Evolutionary conservation across 2,888 invertebrate species (phyloP), one percentile per base, ranked within the genome.

Genomic region (Metallyticus violacea): DNA sequence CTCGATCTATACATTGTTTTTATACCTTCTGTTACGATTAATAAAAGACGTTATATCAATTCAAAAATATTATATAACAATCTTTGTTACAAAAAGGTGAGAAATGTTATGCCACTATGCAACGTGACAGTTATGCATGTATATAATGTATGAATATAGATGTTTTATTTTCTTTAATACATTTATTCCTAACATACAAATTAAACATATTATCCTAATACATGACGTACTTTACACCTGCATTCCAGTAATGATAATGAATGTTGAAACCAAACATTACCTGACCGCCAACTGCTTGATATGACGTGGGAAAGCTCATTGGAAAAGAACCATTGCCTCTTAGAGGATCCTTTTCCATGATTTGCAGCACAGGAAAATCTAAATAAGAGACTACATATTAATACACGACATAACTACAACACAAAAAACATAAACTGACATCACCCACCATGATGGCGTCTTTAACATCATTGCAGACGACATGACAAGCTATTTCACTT

Each of bases 291-390:
- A 94, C 94, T 88, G 94, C 93, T 91, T 94, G 94, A 92, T 94
- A 94, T 88, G 93, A 92, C 86, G 94, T 92, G 89, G 93, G 93
- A 90, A 92, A 92, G 89, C 92, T 93, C 89, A 92, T 91, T 89
- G 93, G 92, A 89, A 92, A 91, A 89, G 93, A 91, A 87, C 90
- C 90, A 89, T 92, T 92, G 90, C 94, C 94, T 92, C 94, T 95
- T 91, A 95, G 92, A 91, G 95, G 95, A 92, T 94, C 95, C 92
- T 94, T 95, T 94, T 95, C 95, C 95, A 95, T 95, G 90, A 91
- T 91, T 91, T 86, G 22, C 27, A 79, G 40, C 85, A 82, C 79
- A 77, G 82, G 83, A 85, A 77, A 86, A 85, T 83, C 88, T 88
- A 83, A 78, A 85, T 85, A 81, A 78, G 27, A 86, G 86, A 87